Evolutionary conservation across 2,797 vertebrate genomes (phyloP).

Genomic region (Parambassis ranga): DNA sequence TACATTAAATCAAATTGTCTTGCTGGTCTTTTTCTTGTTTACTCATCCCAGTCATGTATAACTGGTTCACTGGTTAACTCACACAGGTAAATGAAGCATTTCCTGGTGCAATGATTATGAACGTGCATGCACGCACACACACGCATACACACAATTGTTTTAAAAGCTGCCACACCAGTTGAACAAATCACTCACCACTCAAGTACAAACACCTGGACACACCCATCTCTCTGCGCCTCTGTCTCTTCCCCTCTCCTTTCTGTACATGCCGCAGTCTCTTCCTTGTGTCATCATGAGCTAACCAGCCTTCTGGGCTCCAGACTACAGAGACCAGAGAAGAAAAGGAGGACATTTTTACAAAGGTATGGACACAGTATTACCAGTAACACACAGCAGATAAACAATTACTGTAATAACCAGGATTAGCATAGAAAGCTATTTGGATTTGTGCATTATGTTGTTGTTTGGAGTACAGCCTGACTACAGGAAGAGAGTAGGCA

Average conservation of each 20-base stretch:
- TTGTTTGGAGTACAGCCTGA: too few relatives aligned
- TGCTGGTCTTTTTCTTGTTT: too few relatives aligned
- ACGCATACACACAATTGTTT: background rate
- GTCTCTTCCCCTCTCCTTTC: background rate
- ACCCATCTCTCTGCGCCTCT: too few relatives aligned
- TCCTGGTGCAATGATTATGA: too few relatives aligned
- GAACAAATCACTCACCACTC: constrained; percentile 4
- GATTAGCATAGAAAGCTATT: background rate
- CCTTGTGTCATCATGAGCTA: background rate
- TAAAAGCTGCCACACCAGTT: constrained; percentile 49
- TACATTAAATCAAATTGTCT: too few relatives aligned
- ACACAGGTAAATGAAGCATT: too few relatives aligned
- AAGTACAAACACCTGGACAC: constrained; percentile 8
- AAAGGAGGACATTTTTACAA: background rate
- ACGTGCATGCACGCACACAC: background rate
- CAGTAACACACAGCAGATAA: background rate
- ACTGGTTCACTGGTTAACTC: too few relatives aligned
- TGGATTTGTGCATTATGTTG: background rate
- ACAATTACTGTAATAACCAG: background rate
- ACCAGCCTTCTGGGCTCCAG: background rate
- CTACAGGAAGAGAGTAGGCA: too few relatives aligned
- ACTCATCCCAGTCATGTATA: too few relatives aligned
- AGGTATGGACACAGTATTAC: background rate
- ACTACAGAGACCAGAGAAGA: background rate
- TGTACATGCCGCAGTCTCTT: background rate